phyloP scores from a whole-genome alignment of 1,140 invertebrate species.

The Muscidifurax raptorellus region DNA sequence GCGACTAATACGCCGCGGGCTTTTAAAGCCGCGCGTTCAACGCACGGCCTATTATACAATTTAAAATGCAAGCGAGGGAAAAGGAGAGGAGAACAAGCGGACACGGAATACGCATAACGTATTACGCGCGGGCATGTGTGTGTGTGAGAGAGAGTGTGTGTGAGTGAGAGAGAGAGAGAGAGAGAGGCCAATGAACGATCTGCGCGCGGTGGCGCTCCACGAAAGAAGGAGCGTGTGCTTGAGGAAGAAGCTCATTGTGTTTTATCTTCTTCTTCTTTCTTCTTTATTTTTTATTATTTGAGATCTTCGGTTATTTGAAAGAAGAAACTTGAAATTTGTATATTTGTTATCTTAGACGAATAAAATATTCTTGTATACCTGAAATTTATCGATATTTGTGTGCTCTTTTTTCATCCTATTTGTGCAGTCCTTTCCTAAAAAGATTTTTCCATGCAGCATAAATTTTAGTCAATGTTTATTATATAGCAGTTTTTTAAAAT shows the following conservation, averaged over 20 bases:
- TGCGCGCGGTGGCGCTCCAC: neutral
- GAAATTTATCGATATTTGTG: conserved; percentile 50
- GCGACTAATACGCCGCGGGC: conserved; percentile 50
- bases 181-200: conserved; percentile 14
- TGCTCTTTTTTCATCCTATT: neutral
- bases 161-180: neutral
- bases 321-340: conserved; percentile 68
- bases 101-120: conserved; percentile 19
- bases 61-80: conserved; percentile 40
- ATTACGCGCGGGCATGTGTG: neutral
- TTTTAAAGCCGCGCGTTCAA: conserved; percentile 54
- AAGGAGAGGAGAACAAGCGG: neutral
- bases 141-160: neutral
- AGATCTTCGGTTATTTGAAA: conserved; percentile 36
- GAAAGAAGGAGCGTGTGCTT: neutral
- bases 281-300: conserved; percentile 24
- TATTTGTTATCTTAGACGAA: conserved; percentile 76
- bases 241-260: conserved; percentile 3
- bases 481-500: too few species aligned
- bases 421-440: neutral
- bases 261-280: conserved; percentile 38
- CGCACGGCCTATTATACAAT: conserved; percentile 35
- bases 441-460: neutral
- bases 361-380: conserved; percentile 77
- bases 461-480: too few species aligned